Base-by-base conservation (phyloP, 2,888 invertebrate genomes). In the Melolontha melolontha region DNA sequence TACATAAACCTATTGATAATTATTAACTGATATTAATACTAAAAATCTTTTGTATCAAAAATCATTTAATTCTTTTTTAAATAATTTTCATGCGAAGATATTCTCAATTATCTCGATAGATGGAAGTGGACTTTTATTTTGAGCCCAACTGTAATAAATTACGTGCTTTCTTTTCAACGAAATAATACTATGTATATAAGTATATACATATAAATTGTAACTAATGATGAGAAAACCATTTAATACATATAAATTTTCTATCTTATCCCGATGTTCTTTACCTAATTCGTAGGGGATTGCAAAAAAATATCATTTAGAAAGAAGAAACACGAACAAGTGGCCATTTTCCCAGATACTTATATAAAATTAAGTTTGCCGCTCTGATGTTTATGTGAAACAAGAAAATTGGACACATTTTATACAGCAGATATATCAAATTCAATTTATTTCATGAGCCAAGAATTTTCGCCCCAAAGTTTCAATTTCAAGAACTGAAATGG, bases 311-410 rank as follows among this genome's bases (percentile, higher is more conserved):
- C 59, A 44, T 59, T 59, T 59, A 59, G 16, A 14, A 47, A 11
- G 8, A 22, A 57, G 34, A 39, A 34, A 54, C 54, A 39, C 16
- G 39, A 54, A 16, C 59, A 59, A 59, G 44, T 47, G 59, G 47
- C 29, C 47, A 47, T 59, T 59, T 47, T 59, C 59, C 59, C 59
- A 59, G 59, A 34, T 59, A 44, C 44, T 59, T 59, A 59, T 59
- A 59, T 59, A 59, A 59, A 59, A 59, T 59, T 59, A 59, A 59
- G 59, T 59, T 59, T 29, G 44, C 57, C 42, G 59, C 44, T 39
- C 54, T 54, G 59, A 59, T 59, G 44, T 59, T 59, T 59, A 59
- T 44, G 59, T 29, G 59, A 59, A 44, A 59, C 54, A 54, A 54
- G 54, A 34, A 8, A 34, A 59, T 27, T 44, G 59, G 47, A 47